Conservation (phyloP, 2,888 invertebrate species). For the Mesoligia furuncula region DNA sequence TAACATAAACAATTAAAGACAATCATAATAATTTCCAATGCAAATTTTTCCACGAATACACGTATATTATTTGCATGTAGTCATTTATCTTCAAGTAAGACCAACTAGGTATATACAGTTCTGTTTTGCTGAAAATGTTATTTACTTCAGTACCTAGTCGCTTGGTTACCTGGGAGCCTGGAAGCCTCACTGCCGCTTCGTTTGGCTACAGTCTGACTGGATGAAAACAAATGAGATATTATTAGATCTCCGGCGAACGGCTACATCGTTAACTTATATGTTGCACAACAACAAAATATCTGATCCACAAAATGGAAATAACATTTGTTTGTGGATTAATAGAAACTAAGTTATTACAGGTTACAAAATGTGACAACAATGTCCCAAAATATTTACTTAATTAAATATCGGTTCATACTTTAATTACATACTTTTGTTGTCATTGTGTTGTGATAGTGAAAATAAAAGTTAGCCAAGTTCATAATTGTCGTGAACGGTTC, state of each 20-base stretch:
- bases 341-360: background rate
- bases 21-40: slow-evolving; percentile 6
- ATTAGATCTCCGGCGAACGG: slow-evolving; percentile 31
- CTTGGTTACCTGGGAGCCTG: slow-evolving; percentile 8
- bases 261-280: slow-evolving; percentile 19
- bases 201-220: slow-evolving; percentile 21
- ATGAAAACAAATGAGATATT: slow-evolving; percentile 54
- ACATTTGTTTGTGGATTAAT: background rate
- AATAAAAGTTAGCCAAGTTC: slow-evolving; percentile 78
- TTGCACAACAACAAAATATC: slow-evolving; percentile 6
- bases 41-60: background rate
- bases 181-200: background rate
- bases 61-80: background rate
- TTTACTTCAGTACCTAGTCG: slow-evolving; percentile 13
- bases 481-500: slow-evolving; percentile 74
- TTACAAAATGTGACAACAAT: slow-evolving; percentile 1
- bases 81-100: background rate
- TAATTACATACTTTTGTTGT: slow-evolving; percentile 5
- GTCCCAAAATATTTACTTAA: slow-evolving; percentile 5
- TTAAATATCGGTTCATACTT: slow-evolving; percentile 11
- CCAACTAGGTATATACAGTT: slow-evolving; percentile 17
- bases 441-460: slow-evolving; percentile 52
- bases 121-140: slow-evolving; percentile 37
- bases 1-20: slow-evolving; percentile 22
- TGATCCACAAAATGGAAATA: background rate